A percentile compares a stretch with the other conserved stretches of the same genome.
These are phyloP conservation scores for Formica selysi DNA, from an alignment of 1,140 invertebrate genomes.

Conservation along the genomic window DNA sequence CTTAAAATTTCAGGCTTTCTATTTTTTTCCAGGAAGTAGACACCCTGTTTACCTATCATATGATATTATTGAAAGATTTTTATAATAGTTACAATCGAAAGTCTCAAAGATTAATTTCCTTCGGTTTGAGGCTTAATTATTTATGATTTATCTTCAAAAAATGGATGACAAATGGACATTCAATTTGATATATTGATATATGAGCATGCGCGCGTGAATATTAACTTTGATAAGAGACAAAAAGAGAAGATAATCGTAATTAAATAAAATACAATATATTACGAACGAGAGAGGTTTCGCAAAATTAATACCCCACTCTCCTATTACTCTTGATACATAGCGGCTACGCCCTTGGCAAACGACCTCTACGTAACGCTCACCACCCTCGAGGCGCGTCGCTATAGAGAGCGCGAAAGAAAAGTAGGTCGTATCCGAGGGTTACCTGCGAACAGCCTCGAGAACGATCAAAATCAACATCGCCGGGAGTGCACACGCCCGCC, in stretches of 20 bases:
- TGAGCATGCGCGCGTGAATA: neutral
- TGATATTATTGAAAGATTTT: neutral
- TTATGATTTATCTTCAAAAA: slow-evolving; percentile 29
- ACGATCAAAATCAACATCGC: slow-evolving; percentile 48
- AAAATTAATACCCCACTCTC: neutral
- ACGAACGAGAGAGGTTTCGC: neutral
- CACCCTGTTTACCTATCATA: too few relatives aligned
- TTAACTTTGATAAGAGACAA: neutral
- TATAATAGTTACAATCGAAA: neutral
- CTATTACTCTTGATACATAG: neutral
- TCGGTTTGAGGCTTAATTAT: neutral
- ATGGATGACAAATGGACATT: slow-evolving; percentile 19
- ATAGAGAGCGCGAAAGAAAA: slow-evolving; percentile 44
- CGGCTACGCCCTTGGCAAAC: slow-evolving; percentile 21
- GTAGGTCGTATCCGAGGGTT: slow-evolving; percentile 61
- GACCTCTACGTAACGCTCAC: slow-evolving; percentile 24
- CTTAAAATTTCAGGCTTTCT: too few relatives aligned
- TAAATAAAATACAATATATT: slow-evolving; percentile 14
- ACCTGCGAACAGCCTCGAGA: slow-evolving; percentile 48
- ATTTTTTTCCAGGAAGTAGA: too few relatives aligned
- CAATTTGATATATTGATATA: neutral
- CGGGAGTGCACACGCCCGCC: slow-evolving; percentile 39
- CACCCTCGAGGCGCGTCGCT: slow-evolving; percentile 38
- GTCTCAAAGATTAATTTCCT: neutral
- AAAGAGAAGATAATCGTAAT: neutral